Conservation (phyloP, 1,140 invertebrate species). For the Mercenaria mercenaria region DNA sequence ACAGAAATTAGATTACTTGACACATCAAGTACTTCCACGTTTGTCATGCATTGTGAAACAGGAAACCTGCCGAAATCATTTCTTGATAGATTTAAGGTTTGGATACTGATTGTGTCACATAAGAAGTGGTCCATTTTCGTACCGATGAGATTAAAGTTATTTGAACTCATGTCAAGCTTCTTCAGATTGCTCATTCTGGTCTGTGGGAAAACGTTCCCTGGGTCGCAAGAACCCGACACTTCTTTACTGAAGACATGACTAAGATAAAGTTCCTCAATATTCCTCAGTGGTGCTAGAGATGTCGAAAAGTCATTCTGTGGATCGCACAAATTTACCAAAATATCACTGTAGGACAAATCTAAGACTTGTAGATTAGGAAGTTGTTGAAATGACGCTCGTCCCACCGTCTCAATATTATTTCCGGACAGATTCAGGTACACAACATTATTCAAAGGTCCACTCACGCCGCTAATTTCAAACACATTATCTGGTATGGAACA, state of each 20-base stretch:
- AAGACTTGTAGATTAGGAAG: constrained; percentile 20
- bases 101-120: constrained; percentile 9
- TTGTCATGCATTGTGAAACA: constrained; percentile 23
- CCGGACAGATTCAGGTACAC: constrained; percentile 40
- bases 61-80: constrained; percentile 7
- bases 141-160: background rate
- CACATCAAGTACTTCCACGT: constrained; percentile 2
- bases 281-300: background rate
- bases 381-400: background rate
- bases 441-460: constrained; percentile 9
- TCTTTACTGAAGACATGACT: background rate
- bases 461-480: background rate
- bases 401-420: constrained; percentile 13
- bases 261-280: constrained; percentile 1
- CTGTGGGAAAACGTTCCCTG: background rate
- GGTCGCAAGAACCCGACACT: background rate
- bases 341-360: constrained; percentile 24
- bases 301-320: background rate
- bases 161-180: constrained; percentile 31
- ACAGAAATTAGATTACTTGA: constrained; percentile 7
- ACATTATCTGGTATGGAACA: background rate
- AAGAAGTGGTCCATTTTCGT: background rate
- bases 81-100: background rate
- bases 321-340: background rate
- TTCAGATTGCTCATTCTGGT: background rate